These are phyloP conservation scores for Gymnopithys bicolor DNA, from an alignment of 2,797 vertebrate species.

Conservation along the genomic window DNA sequence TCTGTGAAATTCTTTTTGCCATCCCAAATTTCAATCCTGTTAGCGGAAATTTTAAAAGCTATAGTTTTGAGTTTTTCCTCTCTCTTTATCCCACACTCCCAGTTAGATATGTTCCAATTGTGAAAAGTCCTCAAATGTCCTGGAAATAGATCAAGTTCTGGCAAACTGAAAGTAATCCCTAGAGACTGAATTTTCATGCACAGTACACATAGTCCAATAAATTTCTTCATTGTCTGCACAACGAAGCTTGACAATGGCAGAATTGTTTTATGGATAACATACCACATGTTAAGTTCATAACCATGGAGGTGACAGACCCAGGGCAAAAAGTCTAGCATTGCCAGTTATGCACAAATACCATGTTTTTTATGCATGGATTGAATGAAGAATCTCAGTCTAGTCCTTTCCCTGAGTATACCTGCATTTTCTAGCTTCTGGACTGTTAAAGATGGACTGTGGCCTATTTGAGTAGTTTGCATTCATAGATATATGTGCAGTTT, in stretches of 20 bases:
- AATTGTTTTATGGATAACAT: neutral
- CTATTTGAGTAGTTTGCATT: neutral
- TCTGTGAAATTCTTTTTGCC: neutral
- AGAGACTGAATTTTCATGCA: neutral
- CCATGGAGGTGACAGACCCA: neutral
- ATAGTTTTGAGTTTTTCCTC: neutral
- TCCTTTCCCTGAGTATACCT: neutral
- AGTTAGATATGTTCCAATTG: neutral
- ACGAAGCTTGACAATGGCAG: slow-evolving; percentile 12
- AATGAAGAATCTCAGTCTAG: neutral
- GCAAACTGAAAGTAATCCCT: neutral
- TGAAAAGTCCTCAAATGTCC: slow-evolving; percentile 1
- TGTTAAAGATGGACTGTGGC: neutral
- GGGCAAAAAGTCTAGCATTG: neutral
- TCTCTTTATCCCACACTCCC: neutral
- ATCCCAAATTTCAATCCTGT: neutral
- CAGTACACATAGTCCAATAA: neutral
- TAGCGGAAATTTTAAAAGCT: neutral
- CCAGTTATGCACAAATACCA: neutral
- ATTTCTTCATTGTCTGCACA: slow-evolving; percentile 7
- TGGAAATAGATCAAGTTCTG: slow-evolving; percentile 3
- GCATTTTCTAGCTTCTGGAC: neutral
- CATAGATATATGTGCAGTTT: neutral
- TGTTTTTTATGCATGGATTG: neutral
- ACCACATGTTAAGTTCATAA: neutral